Evolutionary conservation across 2,888 invertebrate species (phyloP).

Genomic region (Trichopoda pennipes): DNA sequence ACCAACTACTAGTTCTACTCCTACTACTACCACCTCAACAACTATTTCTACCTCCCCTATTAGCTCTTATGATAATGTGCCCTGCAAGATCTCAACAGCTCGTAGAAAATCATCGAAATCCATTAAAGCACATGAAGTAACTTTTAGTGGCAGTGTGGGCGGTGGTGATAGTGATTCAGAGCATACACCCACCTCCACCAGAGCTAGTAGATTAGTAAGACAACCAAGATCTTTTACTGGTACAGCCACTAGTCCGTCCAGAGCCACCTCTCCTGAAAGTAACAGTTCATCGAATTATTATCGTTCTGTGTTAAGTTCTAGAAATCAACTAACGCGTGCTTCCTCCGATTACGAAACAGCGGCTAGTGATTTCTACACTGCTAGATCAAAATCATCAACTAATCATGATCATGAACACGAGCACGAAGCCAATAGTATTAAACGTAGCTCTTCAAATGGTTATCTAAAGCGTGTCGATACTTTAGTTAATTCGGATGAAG

Average conservation of each 20-base stretch:
- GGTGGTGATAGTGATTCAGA: slow-evolving; percentile 72
- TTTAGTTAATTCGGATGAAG: slow-evolving; percentile 47
- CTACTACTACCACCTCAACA: slow-evolving; percentile 9
- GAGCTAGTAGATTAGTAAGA: slow-evolving; percentile 51
- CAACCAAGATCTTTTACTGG: slow-evolving; percentile 59
- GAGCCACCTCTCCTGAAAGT: slow-evolving; percentile 72
- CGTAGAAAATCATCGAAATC: slow-evolving; percentile 75
- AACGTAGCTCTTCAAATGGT: slow-evolving; percentile 57
- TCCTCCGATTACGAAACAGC: slow-evolving; percentile 70
- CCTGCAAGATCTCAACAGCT: slow-evolving; percentile 65
- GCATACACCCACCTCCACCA: slow-evolving; percentile 50
- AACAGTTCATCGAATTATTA: slow-evolving; percentile 71
- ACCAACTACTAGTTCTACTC: slow-evolving; percentile 20
- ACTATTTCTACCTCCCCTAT: slow-evolving; percentile 3
- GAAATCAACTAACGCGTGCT: slow-evolving; percentile 66
- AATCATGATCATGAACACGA: slow-evolving; percentile 11
- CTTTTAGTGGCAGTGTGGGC: slow-evolving; percentile 77
- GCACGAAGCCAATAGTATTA: neutral
- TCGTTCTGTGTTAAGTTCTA: slow-evolving; percentile 69
- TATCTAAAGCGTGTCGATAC: slow-evolving; percentile 43
- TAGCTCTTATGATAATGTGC: slow-evolving; percentile 1
- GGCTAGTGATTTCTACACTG: slow-evolving; percentile 62
- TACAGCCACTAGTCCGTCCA: slow-evolving; percentile 67
- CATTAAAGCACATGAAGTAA: slow-evolving; percentile 75
- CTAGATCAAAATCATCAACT: slow-evolving; percentile 42